These are phyloP conservation scores for Seira sanloemensis DNA, from an alignment of 2,888 invertebrate species.

Conservation along the genomic window DNA sequence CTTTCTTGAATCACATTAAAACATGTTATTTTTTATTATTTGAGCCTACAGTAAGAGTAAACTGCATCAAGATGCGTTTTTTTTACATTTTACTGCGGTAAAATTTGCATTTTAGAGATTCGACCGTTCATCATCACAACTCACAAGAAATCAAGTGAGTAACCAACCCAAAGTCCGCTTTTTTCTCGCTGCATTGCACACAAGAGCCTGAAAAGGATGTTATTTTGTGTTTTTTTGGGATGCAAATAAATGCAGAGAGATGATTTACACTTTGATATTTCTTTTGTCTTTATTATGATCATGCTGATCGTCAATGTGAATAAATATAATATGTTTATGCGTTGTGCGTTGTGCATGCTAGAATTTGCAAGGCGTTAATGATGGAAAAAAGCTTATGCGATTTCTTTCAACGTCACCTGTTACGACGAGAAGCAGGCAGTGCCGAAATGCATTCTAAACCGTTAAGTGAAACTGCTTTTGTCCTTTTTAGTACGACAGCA, in stretches of 20 bases:
- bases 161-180: neutral
- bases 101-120: conserved; percentile 6
- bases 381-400: too few species aligned
- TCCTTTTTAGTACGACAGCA: neutral
- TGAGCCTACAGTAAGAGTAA: neutral
- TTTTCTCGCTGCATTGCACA: neutral
- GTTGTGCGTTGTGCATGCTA: neutral
- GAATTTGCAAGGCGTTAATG: neutral
- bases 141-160: neutral
- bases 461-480: conserved; percentile 12
- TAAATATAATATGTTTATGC: neutral
- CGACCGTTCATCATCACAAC: conserved; percentile 14
- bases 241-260: conserved; percentile 25
- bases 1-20: conserved; percentile 16
- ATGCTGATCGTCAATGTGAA: conserved; percentile 15
- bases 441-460: neutral
- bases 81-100: neutral
- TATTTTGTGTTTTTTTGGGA: neutral
- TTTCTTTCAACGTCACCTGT: neutral
- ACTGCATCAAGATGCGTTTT: conserved; percentile 5
- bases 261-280: conserved; percentile 24
- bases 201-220: neutral
- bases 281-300: conserved; percentile 23
- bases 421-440: neutral
- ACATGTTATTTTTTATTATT: conserved; percentile 6